phyloP scores from a whole-genome alignment of 2,113 vertebrate genomes.

The Felis catus region DNA sequence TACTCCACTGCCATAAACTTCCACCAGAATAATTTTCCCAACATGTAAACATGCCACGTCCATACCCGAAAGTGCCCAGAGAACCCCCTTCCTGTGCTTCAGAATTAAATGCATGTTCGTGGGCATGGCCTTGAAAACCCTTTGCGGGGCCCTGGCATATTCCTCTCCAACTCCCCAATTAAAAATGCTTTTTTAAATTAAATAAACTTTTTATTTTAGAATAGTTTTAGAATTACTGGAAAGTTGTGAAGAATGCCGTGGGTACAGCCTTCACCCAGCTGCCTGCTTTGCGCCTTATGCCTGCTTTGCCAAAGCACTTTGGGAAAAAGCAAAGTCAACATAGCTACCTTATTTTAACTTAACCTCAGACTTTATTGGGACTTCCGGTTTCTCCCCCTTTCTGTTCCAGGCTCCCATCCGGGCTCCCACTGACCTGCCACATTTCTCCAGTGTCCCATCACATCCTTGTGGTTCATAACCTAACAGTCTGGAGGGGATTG shows the following conservation, averaged over 20 bases:
- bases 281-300: too few relatives aligned
- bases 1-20: background rate
- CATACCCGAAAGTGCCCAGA: background rate
- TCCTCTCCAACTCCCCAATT: background rate
- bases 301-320: too few relatives aligned
- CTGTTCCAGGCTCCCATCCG: background rate
- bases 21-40: background rate
- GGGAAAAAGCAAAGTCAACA: background rate
- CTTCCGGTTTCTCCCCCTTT: background rate
- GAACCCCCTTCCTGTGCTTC: background rate
- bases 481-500: accelerated
- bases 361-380: background rate
- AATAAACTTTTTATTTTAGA: background rate
- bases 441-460: background rate
- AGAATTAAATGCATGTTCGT: background rate
- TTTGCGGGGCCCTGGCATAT: accelerated
- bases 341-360: too few relatives aligned
- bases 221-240: background rate
- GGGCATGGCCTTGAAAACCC: too few relatives aligned
- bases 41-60: too few relatives aligned
- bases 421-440: accelerated
- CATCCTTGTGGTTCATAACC: background rate
- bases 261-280: background rate
- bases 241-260: background rate
- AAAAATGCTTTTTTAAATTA: background rate